Conservation (phyloP, 2,888 invertebrate species). For the Pediacus dermestoides region DNA sequence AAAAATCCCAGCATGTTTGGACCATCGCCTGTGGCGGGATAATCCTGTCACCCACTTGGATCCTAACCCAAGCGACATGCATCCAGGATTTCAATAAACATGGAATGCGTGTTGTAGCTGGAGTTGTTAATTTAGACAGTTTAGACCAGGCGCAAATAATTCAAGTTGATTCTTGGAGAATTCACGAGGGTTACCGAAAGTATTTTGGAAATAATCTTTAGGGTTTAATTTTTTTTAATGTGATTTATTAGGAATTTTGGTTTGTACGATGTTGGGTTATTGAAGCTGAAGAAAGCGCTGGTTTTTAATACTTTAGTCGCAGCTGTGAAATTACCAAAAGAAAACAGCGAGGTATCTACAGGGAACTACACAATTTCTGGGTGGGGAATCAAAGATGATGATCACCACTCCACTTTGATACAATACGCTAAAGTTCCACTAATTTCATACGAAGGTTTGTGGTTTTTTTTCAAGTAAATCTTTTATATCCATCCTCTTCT, state of each 20-base stretch:
- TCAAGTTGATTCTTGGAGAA: too few species aligned
- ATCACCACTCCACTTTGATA: too few species aligned
- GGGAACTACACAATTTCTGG: conserved; percentile 48
- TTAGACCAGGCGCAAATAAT: too few species aligned
- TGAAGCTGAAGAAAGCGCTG: conserved; percentile 45
- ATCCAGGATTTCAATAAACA: too few species aligned
- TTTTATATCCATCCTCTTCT: too few species aligned
- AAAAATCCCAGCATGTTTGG: conserved; percentile 35
- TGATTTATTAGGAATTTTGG: too few species aligned
- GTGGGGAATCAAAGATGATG: conserved; percentile 42
- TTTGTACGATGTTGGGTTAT: conserved; percentile 55
- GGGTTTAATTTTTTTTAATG: too few species aligned
- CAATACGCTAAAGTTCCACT: conserved; percentile 5
- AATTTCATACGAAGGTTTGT: not conserved
- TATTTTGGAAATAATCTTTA: too few species aligned
- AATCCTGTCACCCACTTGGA: conserved; percentile 37
- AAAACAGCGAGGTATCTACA: conserved; percentile 28
- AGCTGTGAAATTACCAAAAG: conserved; percentile 44
- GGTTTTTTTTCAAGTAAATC: too few species aligned
- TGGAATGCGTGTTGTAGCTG: too few species aligned
- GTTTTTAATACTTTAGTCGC: conserved; percentile 38
- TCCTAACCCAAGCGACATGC: too few species aligned
- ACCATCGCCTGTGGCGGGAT: conserved; percentile 49
- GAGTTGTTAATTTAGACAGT: conserved; percentile 30
- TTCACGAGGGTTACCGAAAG: too few species aligned